A percentile compares a stretch with the other conserved stretches of the same genome.
Evolutionary conservation across 2,113 vertebrate species (phyloP).

Genomic region (Semicossyphus pulcher): DNA sequence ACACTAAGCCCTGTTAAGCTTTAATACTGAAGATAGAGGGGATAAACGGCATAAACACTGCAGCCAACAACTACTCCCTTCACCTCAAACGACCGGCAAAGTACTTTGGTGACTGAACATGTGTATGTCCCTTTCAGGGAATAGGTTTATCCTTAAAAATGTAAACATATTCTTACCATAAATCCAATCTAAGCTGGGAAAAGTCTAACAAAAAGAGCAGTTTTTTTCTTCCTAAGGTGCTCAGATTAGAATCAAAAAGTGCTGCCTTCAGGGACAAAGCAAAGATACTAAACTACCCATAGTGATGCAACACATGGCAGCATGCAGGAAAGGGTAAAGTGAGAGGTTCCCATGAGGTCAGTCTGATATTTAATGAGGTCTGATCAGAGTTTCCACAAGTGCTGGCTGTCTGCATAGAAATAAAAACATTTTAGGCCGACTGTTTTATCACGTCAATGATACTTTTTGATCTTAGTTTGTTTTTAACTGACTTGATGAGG

Average conservation of each 20-base stretch:
- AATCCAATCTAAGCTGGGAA: constrained; percentile 18
- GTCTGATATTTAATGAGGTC: constrained; percentile 44
- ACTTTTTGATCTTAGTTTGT: neutral
- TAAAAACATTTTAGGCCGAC: neutral
- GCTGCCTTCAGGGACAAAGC: constrained; percentile 28
- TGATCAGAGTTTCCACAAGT: constrained; percentile 11
- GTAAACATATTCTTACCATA: constrained; percentile 5
- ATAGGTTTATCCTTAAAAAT: neutral
- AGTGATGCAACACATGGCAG: constrained; percentile 48
- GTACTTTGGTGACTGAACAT: neutral
- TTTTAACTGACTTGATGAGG: too few species aligned
- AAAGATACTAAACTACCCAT: constrained; percentile 20
- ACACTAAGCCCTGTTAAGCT: constrained; percentile 25
- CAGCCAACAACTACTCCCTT: constrained; percentile 1
- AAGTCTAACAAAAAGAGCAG: constrained; percentile 22
- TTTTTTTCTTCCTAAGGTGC: constrained; percentile 27
- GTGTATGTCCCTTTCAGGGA: neutral
- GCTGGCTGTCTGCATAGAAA: neutral
- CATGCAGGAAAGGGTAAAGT: constrained; percentile 39
- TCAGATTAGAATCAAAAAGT: constrained; percentile 43
- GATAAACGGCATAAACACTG: neutral
- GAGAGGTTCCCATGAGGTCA: constrained; percentile 7
- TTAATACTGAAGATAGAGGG: constrained; percentile 1
- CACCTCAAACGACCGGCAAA: constrained; percentile 13
- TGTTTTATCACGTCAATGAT: neutral